A percentile compares a stretch with the other conserved stretches of the same genome.
Evolutionary conservation across 2,888 invertebrate species (phyloP).

Genomic region (Sialis fuliginosa): DNA sequence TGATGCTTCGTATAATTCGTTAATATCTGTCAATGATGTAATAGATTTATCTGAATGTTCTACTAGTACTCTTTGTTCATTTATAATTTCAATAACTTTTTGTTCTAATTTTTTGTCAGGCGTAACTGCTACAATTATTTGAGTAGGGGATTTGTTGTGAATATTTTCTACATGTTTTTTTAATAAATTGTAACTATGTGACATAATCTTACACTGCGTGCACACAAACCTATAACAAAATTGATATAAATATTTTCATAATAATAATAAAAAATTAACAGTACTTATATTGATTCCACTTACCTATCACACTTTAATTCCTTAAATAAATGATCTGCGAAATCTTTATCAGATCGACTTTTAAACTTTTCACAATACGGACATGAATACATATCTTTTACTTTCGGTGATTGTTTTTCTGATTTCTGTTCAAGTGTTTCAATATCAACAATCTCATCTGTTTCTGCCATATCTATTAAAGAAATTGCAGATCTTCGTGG

Average conservation of each 20-base stretch:
- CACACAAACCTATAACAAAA: conserved; percentile 35
- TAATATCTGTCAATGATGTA: conserved; percentile 1
- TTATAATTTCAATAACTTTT: conserved; percentile 29
- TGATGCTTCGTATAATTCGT: too few relatives aligned
- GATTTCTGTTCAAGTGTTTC: too few relatives aligned
- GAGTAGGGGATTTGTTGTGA: conserved; percentile 23
- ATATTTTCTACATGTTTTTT: conserved; percentile 33
- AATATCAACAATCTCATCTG: conserved; percentile 4
- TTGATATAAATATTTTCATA: conserved; percentile 10
- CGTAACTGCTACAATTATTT: conserved; percentile 24
- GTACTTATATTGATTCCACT: conserved; percentile 14
- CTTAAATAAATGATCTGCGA: conserved; percentile 46
- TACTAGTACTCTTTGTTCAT: conserved; percentile 20
- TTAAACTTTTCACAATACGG: conserved; percentile 39
- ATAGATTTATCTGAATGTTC: background rate
- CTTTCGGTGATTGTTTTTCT: background rate
- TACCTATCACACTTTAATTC: conserved; percentile 49
- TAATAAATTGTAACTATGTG: conserved; percentile 34
- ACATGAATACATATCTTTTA: conserved; percentile 24
- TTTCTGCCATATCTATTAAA: background rate
- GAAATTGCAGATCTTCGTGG: conserved; percentile 9
- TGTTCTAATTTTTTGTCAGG: conserved; percentile 28
- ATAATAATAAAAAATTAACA: background rate
- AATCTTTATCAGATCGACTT: conserved; percentile 35
- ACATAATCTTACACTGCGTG: conserved; percentile 35